phyloP scores from a whole-genome alignment of 1,140 invertebrate species.

The Ooceraea biroi region DNA sequence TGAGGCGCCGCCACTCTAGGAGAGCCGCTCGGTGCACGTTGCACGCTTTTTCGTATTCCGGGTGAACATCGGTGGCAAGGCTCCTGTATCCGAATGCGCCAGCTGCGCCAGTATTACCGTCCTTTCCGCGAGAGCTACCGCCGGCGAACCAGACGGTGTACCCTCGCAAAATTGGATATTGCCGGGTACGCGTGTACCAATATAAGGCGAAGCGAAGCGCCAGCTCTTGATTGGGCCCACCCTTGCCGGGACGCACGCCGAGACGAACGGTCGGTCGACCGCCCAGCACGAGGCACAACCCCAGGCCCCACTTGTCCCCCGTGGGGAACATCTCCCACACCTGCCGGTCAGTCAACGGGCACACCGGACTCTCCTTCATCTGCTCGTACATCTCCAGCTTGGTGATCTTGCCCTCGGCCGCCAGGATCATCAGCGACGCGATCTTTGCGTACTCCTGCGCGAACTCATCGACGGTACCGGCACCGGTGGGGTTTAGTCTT shows the following conservation, averaged over 20 bases:
- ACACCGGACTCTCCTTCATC: conserved; percentile 72
- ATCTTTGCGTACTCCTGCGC: conserved; percentile 77
- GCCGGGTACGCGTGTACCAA: conserved; percentile 78
- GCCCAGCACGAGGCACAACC: conserved; percentile 83
- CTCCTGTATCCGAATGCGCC: conserved; percentile 77
- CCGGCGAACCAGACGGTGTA: conserved; percentile 79
- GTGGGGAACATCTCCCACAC: conserved; percentile 75
- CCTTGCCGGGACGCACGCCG: conserved; percentile 83
- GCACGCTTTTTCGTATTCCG: conserved; percentile 69
- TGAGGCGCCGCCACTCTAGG: conserved; percentile 56
- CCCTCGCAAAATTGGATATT: conserved; percentile 75
- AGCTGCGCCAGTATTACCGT: conserved; percentile 73
- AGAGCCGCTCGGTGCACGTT: conserved; percentile 30
- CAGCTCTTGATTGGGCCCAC: conserved; percentile 91
- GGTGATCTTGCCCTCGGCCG: conserved; percentile 73
- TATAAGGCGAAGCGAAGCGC: conserved; percentile 86
- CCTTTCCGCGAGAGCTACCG: conserved; percentile 70
- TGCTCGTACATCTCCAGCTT: conserved; percentile 73
- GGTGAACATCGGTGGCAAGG: conserved; percentile 70
- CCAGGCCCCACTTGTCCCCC: conserved; percentile 76
- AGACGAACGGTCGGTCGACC: conserved; percentile 88
- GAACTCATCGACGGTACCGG: conserved; percentile 86
- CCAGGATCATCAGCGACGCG: conserved; percentile 80
- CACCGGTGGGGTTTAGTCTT: conserved; percentile 85
- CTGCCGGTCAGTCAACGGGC: conserved; percentile 68